Evolutionary conservation across 2,113 vertebrate species (phyloP).

Genomic region (Protomyctophum bolini): DNA sequence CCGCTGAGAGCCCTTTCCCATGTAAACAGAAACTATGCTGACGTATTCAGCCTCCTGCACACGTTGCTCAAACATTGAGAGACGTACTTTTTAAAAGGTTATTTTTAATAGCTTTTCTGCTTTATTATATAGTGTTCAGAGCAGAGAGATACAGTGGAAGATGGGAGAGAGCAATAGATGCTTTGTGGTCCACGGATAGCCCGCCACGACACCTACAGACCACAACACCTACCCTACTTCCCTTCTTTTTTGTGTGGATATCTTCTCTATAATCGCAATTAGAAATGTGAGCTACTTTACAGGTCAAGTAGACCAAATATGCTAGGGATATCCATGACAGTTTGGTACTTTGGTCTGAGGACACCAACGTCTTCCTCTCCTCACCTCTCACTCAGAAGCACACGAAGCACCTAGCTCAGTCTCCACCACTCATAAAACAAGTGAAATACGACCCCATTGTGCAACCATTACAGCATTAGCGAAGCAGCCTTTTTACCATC

Average conservation of each 20-base stretch:
- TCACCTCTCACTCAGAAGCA: conserved; percentile 31
- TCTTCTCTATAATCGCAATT: too few species aligned
- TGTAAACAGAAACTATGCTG: background rate
- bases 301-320: conserved; percentile 9
- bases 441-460: conserved; percentile 67
- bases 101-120: background rate
- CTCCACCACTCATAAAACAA: conserved; percentile 62
- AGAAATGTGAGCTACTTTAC: too few species aligned
- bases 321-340: conserved; percentile 13
- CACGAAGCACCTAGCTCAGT: conserved; percentile 28
- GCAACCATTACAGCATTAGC: conserved; percentile 58
- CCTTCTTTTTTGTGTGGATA: too few species aligned
- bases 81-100: background rate
- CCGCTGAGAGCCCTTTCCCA: background rate
- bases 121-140: background rate
- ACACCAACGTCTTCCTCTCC: background rate
- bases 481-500: conserved; percentile 45
- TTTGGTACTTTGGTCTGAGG: conserved; percentile 11
- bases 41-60: background rate
- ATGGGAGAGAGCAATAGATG: background rate
- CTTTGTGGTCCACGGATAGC: too few species aligned
- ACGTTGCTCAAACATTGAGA: background rate
- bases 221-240: too few species aligned
- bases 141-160: background rate
- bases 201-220: too few species aligned